Base-by-base conservation (phyloP, 1,140 invertebrate genomes). In the Penaeus chinensis region DNA sequence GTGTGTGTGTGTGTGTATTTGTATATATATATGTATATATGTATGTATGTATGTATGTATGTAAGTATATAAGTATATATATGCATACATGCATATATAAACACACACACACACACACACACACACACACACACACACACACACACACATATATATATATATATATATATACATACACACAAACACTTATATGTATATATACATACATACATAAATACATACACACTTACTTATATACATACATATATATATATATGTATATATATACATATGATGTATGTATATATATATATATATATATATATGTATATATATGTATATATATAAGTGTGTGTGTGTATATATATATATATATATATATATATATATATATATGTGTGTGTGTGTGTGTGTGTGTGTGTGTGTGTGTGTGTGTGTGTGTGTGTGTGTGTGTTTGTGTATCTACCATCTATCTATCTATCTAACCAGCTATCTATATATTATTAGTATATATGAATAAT, bases 281-380 rank as follows among this genome's bases (percentile, higher is more conserved):
- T 79, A 42, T 60, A 42, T 61, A 42, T 61, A 42, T 61, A 42
- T 80, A 42, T 61, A 19, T 61, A 42, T 61, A 8, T 80, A 42
- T 61, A 42, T 61, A 42, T 80, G 54, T 80, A 42, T 80, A 42
- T 80, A 16, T 61, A 10, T 80, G 19, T 61, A 32, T 78, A 32
- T 78, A 32, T 47, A 32, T 27, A 32, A 60, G 76, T 78, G 76
- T 78, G 32, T 37, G n/a, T 78, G 24, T 78, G 27, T 76, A 10
- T 18, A 37, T 76, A 10, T 76, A 37, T 76, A 10, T 76, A 7
- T 76, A 47, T 37, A n/a, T 76, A 1, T 11, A 24, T 22, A 32
- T n/a, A 65, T 84, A 42, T 61, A 47, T 77, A 47, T 84, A 27
- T 76, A 47, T 84, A 65, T 84, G n/a, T 60, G 69, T 76, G n/a